phyloP scores from a whole-genome alignment of 2,113 vertebrate genomes.

The Pelecanoides urinatrix region DNA sequence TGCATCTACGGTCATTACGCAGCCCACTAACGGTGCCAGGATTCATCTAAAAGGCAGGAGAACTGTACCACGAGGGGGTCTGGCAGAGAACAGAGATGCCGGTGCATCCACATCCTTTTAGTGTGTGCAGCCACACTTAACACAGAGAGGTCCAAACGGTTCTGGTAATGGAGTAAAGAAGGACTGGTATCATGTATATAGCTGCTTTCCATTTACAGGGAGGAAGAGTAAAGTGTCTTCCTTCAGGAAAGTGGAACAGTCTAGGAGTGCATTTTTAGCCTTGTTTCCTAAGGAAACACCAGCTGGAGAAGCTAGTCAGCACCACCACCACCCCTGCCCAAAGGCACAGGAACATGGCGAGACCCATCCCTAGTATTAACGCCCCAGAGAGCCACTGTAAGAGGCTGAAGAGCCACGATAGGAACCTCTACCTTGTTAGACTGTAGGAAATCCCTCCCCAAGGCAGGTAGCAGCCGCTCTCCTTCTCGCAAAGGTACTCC shows the following conservation, averaged over 20 bases:
- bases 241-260: background rate
- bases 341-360: background rate
- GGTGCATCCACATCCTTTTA: background rate
- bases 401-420: background rate
- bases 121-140: background rate
- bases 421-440: background rate
- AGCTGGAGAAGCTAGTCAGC: background rate
- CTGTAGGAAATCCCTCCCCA: background rate
- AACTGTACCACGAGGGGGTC: accelerated
- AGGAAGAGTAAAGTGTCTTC: background rate
- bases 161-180: background rate
- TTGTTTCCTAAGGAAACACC: background rate
- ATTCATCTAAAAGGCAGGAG: background rate
- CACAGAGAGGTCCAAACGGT: background rate
- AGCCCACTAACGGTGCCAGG: background rate
- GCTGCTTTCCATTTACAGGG: background rate
- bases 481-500: background rate
- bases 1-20: background rate
- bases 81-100: background rate
- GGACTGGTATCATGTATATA: background rate
- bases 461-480: background rate
- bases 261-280: background rate
- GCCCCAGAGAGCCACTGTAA: background rate
- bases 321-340: background rate
- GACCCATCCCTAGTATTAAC: background rate